A percentile compares a stretch with the other conserved stretches of the same genome.
These are phyloP conservation scores for Hyperoodon ampullatus DNA, from an alignment of 2,113 vertebrate genomes.

Conservation along the genomic window DNA sequence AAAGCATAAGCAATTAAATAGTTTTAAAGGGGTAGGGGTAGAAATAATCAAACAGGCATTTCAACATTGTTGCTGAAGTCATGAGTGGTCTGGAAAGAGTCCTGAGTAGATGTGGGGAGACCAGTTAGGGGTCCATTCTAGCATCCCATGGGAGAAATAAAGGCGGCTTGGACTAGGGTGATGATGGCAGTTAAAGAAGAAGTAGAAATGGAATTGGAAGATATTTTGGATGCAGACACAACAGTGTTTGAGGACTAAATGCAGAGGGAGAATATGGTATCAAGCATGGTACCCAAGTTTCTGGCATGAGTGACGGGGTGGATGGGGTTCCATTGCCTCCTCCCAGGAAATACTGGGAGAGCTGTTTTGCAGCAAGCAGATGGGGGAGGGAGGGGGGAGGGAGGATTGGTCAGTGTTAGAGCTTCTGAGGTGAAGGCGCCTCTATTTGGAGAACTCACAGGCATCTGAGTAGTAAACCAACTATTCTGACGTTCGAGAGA, in stretches of 20 bases:
- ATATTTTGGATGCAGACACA: neutral
- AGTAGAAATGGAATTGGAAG: neutral
- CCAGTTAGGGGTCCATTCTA: too few relatives aligned
- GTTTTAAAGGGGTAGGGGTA: neutral
- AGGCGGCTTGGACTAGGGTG: neutral
- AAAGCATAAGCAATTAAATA: neutral
- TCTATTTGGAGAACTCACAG: neutral
- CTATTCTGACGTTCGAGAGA: neutral
- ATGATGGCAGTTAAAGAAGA: neutral
- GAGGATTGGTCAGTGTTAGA: neutral
- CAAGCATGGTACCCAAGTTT: neutral
- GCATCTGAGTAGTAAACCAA: neutral
- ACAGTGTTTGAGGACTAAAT: neutral
- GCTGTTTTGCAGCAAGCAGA: neutral
- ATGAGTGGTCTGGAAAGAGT: neutral
- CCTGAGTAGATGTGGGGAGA: neutral
- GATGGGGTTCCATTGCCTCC: neutral
- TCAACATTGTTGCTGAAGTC: neutral
- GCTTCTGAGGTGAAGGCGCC: neutral
- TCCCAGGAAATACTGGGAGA: neutral
- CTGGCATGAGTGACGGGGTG: neutral
- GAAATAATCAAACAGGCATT: neutral
- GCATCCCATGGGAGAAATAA: neutral
- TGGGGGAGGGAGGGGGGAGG: fast-evolving
- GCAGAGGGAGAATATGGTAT: neutral